Conservation (phyloP, 2,797 vertebrate genomes). For the Pangasius macronema region DNA sequence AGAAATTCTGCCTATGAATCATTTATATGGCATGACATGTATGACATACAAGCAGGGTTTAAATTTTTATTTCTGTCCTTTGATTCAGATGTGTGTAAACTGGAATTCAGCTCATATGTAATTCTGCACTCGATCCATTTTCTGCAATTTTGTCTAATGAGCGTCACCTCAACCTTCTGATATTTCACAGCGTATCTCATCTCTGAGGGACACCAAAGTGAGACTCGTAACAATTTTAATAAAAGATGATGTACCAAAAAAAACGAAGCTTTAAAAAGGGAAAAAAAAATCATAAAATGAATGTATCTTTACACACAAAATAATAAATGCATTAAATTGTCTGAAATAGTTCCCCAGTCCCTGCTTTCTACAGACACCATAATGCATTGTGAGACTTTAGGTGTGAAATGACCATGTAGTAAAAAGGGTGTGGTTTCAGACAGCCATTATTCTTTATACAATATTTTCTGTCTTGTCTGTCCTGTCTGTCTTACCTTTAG, state of each 20-base stretch:
- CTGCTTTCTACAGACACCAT: neutral
- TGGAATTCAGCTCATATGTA: neutral
- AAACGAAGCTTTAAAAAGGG: neutral
- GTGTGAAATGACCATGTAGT: neutral
- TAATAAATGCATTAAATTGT: neutral
- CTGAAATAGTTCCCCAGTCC: no score
- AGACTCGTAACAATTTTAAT: neutral
- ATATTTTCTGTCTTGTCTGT: neutral
- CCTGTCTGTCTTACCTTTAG: conserved; percentile 81
- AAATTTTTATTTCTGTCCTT: neutral
- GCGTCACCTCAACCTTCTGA: conserved; percentile 11
- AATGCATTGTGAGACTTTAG: neutral
- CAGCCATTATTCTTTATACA: neutral
- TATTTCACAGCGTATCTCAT: conserved; percentile 34
- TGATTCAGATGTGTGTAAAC: neutral
- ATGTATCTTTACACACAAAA: neutral
- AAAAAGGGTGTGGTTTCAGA: neutral
- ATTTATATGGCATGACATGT: neutral
- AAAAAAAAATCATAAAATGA: neutral
- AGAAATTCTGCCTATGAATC: neutral
- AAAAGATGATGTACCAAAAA: neutral
- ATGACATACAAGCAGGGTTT: neutral
- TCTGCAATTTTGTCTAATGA: conserved; percentile 1
- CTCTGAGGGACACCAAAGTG: neutral
- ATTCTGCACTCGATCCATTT: neutral